phyloP scores from a whole-genome alignment of 2,888 invertebrate species.

The Nomada lathburiana region DNA sequence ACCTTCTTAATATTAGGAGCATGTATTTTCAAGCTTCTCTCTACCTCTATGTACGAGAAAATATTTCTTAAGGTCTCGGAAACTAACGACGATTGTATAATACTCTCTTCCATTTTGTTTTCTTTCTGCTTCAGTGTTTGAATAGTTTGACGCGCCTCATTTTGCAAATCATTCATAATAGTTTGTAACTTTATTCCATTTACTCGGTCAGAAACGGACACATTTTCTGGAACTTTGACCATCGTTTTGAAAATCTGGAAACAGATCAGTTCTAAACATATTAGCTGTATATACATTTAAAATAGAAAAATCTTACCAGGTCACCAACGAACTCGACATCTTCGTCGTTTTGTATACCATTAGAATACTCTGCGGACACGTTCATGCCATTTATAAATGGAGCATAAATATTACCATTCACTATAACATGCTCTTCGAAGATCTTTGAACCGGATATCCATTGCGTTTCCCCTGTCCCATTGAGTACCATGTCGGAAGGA shows the following conservation, averaged over 20 bases:
- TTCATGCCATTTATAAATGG: slow-evolving; percentile 65
- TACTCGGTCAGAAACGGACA: slow-evolving; percentile 57
- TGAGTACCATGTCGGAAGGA: slow-evolving; percentile 70
- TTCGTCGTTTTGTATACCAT: slow-evolving; percentile 68
- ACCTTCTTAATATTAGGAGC: slow-evolving; percentile 65
- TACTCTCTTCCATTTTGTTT: slow-evolving; percentile 51
- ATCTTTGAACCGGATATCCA: slow-evolving; percentile 64
- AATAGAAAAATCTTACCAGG: slow-evolving; percentile 62
- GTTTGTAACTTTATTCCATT: slow-evolving; percentile 62
- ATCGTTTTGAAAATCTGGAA: slow-evolving; percentile 70
- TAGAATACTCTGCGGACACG: slow-evolving; percentile 57
- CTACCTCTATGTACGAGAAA: slow-evolving; percentile 74
- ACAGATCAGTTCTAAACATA: not conserved
- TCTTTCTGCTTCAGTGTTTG: slow-evolving; percentile 37
- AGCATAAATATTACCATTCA: slow-evolving; percentile 64
- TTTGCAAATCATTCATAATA: slow-evolving; percentile 23
- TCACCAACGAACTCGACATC: slow-evolving; percentile 74
- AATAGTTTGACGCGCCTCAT: not conserved
- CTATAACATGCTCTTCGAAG: slow-evolving; percentile 63
- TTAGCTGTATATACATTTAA: not conserved
- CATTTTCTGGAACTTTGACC: slow-evolving; percentile 46
- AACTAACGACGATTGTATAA: slow-evolving; percentile 35
- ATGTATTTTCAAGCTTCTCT: slow-evolving; percentile 63
- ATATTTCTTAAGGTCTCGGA: slow-evolving; percentile 49
- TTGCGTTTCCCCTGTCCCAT: slow-evolving; percentile 58